A percentile compares a stretch with the other conserved stretches of the same genome.
Evolutionary conservation across 2,888 invertebrate species (phyloP).

Genomic region (Clunio marinus): DNA sequence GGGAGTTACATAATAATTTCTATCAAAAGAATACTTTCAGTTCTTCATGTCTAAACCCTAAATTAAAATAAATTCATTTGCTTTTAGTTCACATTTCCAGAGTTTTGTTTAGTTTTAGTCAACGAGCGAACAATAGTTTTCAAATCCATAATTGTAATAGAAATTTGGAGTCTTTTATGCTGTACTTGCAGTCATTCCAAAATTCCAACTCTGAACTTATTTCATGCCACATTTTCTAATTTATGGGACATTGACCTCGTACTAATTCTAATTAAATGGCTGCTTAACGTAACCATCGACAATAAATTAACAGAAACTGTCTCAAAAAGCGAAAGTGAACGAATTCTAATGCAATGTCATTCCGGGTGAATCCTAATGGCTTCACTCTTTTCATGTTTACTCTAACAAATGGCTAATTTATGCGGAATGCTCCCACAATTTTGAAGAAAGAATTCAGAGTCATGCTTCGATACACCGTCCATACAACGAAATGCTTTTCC

Average conservation of each 20-base stretch:
- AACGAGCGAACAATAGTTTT: neutral
- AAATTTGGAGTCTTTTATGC: neutral
- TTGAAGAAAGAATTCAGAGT: neutral
- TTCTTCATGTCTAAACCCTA: too few species aligned
- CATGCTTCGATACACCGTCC: slow-evolving; percentile 3
- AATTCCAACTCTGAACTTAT: too few species aligned
- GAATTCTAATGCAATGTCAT: slow-evolving; percentile 4
- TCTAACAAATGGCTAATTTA: slow-evolving; percentile 27
- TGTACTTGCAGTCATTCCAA: neutral
- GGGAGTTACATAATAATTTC: neutral
- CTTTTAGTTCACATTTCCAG: neutral
- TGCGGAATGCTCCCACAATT: slow-evolving; percentile 27
- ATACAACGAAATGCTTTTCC: neutral
- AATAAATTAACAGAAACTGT: neutral
- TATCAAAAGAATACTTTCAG: too few species aligned
- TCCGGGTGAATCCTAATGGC: slow-evolving; percentile 1
- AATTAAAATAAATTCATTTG: too few species aligned
- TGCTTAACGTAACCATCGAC: too few species aligned
- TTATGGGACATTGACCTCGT: neutral
- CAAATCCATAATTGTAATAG: neutral
- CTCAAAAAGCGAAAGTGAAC: slow-evolving; percentile 16
- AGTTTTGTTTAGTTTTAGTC: neutral
- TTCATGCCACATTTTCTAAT: neutral
- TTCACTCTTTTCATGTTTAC: too few species aligned
- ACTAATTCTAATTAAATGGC: neutral